Base-by-base conservation (phyloP, 2,888 invertebrate genomes). In the Mactromeris polynyma region DNA sequence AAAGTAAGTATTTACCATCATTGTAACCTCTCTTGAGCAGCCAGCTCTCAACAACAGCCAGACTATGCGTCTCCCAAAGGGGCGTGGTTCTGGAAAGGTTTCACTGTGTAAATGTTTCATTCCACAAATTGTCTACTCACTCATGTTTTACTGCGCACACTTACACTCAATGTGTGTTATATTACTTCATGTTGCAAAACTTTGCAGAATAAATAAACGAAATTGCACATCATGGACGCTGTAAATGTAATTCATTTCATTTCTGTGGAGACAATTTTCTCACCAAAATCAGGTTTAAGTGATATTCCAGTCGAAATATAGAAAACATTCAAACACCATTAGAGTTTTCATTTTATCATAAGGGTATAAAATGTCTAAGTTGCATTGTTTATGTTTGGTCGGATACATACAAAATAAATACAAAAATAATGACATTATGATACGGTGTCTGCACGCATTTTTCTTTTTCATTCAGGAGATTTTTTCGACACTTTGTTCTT, bases 201-300 rank as follows among this genome's bases (percentile, higher is more conserved):
- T 11, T 73, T 73, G 19, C 36, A 73, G 73, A 36, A 36, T 73
- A 36, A 73, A 73, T 73, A 73, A 73, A 73, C 73, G 73, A 73
- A 73, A 33, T 73, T 36, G 31, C 73, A 73, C 36, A 73, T 73
- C 33, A 14, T 36, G 11, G 33, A 36, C 14, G 31, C 73, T 73
- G 73, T 36, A 33, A 36, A 33, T 73, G 36, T 33, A 36, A 73
- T 73, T 73, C 26, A 73, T 11, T 33, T 73, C 31, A 73, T 26
- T 73, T 73, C 36, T 73, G 31, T 11, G 14, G 36, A 73, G 73
- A 36, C 73, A 73, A 36, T 73, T 73, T 73, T 73, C 36, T 73
- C 19, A 26, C 17, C 31, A 36, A 73, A 11, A 17, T 6, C 31
- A 33, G 33, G 26, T 14, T 33, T 73, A 73, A 73, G 73, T 73